Evolutionary conservation across 1,140 invertebrate species (phyloP), one percentile per base, ranked within the genome.

Genomic region (Drosophila bocki): DNA sequence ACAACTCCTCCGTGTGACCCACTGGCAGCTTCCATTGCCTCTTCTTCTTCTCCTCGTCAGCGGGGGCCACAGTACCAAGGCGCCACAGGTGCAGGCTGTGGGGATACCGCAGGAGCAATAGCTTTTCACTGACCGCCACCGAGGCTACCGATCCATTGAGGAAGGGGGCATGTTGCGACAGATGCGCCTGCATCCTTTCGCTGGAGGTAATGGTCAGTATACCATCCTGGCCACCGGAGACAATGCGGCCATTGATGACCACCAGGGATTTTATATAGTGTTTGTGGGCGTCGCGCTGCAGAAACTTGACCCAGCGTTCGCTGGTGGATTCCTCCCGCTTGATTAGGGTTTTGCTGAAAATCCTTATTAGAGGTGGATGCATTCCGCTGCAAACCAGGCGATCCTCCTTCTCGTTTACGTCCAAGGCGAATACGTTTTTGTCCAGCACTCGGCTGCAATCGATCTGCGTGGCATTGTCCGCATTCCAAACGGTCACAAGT

Each of bases 401-500:
- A 37, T 95, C 94, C 88, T 96, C 94, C 77, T 96, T 95, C 50
- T 96, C 94, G n/a, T 96, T 95, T 3, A 98, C 93, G 17, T 94
- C 94, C 39, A 98, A 70, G 1, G 95, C 93, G 13, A 97, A 93
- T 44, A 98, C 95, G 93, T 98, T 97, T 0, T 96, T 95, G 75
- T 96, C 95, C 83, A 98, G 96, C 47, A 95, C 96, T 67, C 96
- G 95, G 70, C 96, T 95, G 56, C 94, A 95, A 90, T 97, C 95
- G 45, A 97, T 95, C 70, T 97, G 94, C 26, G 96, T 95, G 15
- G 97, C 97, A 39, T 95, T 93, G 50, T 94, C 94, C 15, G 96
- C 96, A 94, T 98, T 97, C 97, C 97, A 99, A 84, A 99, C 96
- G 37, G 96, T 96, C 1, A 98, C 94, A 86, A 95, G 95, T 0